Evolutionary conservation across 1,140 invertebrate genomes (phyloP).

Genomic region (Meteorus sp.): DNA sequence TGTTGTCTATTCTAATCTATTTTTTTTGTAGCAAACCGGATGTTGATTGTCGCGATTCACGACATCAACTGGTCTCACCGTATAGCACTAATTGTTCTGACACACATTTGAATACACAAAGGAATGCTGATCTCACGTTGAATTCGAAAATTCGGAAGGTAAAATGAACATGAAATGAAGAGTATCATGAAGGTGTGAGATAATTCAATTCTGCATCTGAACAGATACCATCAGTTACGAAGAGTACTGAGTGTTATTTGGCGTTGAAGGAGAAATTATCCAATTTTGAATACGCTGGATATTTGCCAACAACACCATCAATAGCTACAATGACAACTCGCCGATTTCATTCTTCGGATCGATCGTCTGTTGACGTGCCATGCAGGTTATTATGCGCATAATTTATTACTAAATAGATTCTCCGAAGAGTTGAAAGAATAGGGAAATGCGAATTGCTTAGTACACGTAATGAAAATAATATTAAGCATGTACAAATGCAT

Average conservation of each 20-base stretch:
- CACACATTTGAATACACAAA: slow-evolving; percentile 46
- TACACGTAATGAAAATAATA: no score
- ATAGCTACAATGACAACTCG: slow-evolving; percentile 21
- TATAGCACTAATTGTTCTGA: slow-evolving; percentile 44
- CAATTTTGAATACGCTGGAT: neutral
- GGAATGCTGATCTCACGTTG: slow-evolving; percentile 44
- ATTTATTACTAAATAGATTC: no score
- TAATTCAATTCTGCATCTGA: slow-evolving; percentile 11
- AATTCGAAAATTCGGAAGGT: slow-evolving; percentile 35
- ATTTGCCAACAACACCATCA: neutral
- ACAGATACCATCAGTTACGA: slow-evolving; percentile 28
- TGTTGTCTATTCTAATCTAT: no score
- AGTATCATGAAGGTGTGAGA: no score
- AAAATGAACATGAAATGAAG: slow-evolving; percentile 8
- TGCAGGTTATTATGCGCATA: slow-evolving; percentile 26
- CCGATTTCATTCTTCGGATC: slow-evolving; percentile 27
- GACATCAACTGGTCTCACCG: slow-evolving; percentile 41
- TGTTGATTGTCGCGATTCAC: slow-evolving; percentile 30
- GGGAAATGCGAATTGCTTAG: no score
- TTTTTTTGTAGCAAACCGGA: neutral
- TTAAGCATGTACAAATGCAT: no score
- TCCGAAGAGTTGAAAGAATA: no score
- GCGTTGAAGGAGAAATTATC: slow-evolving; percentile 7
- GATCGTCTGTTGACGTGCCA: slow-evolving; percentile 28
- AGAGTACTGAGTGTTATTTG: slow-evolving; percentile 26